These are phyloP conservation scores for Gymnodraco acuticeps DNA, from an alignment of 2,797 vertebrate genomes.

Conservation along the genomic window DNA sequence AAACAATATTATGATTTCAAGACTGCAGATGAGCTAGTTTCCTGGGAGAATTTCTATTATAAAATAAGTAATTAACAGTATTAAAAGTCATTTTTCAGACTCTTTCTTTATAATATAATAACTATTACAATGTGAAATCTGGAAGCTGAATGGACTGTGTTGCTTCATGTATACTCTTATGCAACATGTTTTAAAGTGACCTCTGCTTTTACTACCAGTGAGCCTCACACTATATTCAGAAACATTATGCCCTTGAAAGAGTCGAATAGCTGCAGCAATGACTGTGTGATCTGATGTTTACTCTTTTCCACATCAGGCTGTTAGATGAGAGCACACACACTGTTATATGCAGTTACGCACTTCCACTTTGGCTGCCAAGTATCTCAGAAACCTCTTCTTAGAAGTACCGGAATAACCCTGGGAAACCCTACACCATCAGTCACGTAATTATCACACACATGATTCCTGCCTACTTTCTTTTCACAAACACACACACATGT, in stretches of 20 bases:
- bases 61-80: no score
- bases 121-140: not conserved
- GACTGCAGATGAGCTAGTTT: not conserved
- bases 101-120: not conserved
- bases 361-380: slow-evolving; percentile 32
- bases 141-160: not conserved
- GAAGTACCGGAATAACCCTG: slow-evolving; percentile 71
- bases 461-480: slow-evolving; percentile 6
- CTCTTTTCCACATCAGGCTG: slow-evolving; percentile 32
- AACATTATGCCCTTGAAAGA: not conserved
- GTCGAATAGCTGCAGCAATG: slow-evolving; percentile 15
- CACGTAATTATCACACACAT: slow-evolving; percentile 37
- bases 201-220: not conserved
- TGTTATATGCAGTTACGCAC: not conserved
- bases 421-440: slow-evolving; percentile 70
- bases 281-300: slow-evolving; percentile 35
- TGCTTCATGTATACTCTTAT: not conserved
- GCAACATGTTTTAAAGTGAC: slow-evolving; percentile 14
- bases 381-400: slow-evolving; percentile 53
- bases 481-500: slow-evolving; percentile 7
- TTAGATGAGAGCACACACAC: slow-evolving; percentile 8
- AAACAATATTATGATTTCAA: not conserved
- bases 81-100: not conserved
- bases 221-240: slow-evolving; percentile 10
- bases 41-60: not conserved